These are phyloP conservation scores for Setipinna tenuifilis DNA, from an alignment of 2,797 vertebrate species.

Conservation along the genomic window DNA sequence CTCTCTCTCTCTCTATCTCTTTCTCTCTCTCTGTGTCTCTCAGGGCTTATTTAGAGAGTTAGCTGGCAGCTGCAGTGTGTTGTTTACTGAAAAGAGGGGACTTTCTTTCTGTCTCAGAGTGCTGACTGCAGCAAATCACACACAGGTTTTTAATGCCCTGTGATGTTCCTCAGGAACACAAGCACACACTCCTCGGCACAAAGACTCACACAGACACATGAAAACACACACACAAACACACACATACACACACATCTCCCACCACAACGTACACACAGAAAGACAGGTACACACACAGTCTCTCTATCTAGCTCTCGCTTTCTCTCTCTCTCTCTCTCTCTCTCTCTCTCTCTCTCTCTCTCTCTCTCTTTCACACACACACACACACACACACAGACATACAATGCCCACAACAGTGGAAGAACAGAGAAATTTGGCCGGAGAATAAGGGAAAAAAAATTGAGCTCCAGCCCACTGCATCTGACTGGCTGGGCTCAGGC, in stretches of 20 bases:
- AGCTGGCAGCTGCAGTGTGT: slow-evolving; percentile 36
- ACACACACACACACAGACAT: too few species aligned
- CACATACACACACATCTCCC: too few species aligned
- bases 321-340: too few species aligned
- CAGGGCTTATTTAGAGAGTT: not conserved
- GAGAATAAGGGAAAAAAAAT: not conserved
- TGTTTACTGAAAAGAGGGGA: slow-evolving; percentile 53
- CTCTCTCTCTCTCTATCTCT: not conserved
- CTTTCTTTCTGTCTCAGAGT: slow-evolving; percentile 39
- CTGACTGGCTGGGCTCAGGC: slow-evolving; percentile 31
- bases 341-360: not conserved
- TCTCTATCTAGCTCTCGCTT: too few species aligned
- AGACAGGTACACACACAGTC: too few species aligned
- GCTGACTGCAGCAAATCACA: slow-evolving; percentile 47
- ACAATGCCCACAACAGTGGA: not conserved
- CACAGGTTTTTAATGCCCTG: slow-evolving; percentile 39
- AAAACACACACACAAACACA: too few species aligned
- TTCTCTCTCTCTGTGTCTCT: slow-evolving; percentile 2
- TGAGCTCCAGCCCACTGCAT: slow-evolving; percentile 22
- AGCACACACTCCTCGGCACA: not conserved
- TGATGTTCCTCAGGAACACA: slow-evolving; percentile 32
- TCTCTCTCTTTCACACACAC: too few species aligned
- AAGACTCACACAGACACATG: too few species aligned
- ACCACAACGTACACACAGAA: too few species aligned
- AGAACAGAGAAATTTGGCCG: not conserved